Percentiles rank a stretch among this genome's conserved stretches.
Conservation (phyloP, 2,888 invertebrate species). For the Oxycera nigricornis region DNA sequence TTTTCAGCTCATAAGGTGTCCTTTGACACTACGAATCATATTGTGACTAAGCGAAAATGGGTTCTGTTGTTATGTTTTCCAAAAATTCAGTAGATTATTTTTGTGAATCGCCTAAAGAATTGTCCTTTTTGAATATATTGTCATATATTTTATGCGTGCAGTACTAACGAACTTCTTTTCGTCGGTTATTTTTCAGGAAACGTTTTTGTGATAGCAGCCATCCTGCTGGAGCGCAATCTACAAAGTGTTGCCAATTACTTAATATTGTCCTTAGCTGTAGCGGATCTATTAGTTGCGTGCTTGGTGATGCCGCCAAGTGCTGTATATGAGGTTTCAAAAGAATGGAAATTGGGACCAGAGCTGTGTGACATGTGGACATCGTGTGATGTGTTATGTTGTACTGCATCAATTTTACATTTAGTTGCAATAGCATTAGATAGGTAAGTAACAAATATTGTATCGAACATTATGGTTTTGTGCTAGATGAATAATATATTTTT, state of each 20-base stretch:
- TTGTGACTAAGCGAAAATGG: too few relatives aligned
- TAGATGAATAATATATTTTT: too few relatives aligned
- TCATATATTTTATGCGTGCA: too few relatives aligned
- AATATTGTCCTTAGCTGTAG: conserved; percentile 88
- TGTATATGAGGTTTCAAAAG: conserved; percentile 74
- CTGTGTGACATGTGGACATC: conserved; percentile 95
- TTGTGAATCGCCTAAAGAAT: too few relatives aligned
- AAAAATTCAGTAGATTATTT: too few relatives aligned
- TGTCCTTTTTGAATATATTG: too few relatives aligned
- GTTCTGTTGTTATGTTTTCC: too few relatives aligned
- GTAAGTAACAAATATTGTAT: too few relatives aligned
- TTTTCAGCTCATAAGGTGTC: too few relatives aligned
- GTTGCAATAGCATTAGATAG: conserved; percentile 84
- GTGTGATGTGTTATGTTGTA: conserved; percentile 90
- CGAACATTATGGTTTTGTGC: too few relatives aligned
- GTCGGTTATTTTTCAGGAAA: conserved; percentile 79
- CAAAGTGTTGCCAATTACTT: conserved; percentile 91
- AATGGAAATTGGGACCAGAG: conserved; percentile 86
- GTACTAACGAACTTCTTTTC: too few relatives aligned
- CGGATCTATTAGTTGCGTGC: conserved; percentile 88
- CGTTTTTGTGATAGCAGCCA: conserved; percentile 93
- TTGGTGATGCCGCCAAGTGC: conserved; percentile 75
- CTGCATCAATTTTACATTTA: conserved; percentile 80
- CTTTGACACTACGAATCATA: too few relatives aligned
- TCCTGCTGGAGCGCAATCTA: conserved; percentile 83